Percentiles rank a stretch among this genome's conserved stretches.
Evolutionary conservation across 92 coral and sea anemone genomes (phyloP).

Genomic region (Porites divaricata): DNA sequence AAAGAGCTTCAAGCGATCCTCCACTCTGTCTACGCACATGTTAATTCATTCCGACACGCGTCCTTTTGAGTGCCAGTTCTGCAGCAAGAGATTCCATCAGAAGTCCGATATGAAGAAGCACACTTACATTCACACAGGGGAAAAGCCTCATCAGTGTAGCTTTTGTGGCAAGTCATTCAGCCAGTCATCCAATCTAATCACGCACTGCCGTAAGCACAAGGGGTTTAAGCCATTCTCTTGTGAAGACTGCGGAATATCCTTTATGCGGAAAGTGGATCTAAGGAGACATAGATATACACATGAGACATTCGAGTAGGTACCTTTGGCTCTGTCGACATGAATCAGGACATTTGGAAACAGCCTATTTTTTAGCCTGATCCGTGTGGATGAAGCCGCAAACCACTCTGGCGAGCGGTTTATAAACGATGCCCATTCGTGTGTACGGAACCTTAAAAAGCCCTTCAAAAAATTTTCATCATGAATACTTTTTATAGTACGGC

Average conservation of each 20-base stretch:
- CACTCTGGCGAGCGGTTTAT: no score
- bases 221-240: conserved; percentile 96
- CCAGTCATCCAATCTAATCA: conserved; percentile 98
- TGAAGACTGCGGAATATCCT: conserved; percentile 81
- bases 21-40: conserved; percentile 98
- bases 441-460: no score
- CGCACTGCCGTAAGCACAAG: conserved; percentile 93
- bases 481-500: no score
- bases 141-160: conserved; percentile 90
- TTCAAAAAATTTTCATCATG: no score
- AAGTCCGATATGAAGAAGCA: conserved; percentile 98
- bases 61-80: conserved; percentile 91
- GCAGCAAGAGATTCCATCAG: conserved; percentile 96
- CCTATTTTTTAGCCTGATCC: no score
- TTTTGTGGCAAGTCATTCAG: conserved; percentile 98
- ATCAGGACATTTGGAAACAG: no score
- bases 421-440: no score
- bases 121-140: conserved; percentile 96
- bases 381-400: no score
- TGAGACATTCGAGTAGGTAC: conserved; percentile 27
- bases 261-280: conserved; percentile 92
- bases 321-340: no score
- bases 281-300: conserved; percentile 82
- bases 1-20: conserved; percentile 92
- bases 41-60: conserved; percentile 98